Conservation (phyloP, 2,113 vertebrate genomes). For the Microtus pennsylvanicus region DNA sequence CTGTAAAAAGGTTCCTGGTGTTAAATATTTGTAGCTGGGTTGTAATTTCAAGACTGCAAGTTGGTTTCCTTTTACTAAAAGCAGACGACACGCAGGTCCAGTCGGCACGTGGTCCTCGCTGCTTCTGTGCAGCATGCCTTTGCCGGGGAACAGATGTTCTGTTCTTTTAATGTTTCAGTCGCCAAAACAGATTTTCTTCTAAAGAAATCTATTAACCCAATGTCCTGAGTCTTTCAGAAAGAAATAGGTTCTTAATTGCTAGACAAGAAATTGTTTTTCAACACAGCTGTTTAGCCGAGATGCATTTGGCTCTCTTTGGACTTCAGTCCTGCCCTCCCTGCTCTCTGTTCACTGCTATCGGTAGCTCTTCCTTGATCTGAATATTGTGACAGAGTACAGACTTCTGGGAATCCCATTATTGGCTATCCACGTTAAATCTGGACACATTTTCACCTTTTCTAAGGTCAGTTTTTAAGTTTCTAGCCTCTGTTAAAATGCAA, state of each 20-base stretch:
- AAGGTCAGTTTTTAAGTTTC: conserved; percentile 12
- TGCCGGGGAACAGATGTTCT: conserved; percentile 87
- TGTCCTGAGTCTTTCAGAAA: conserved; percentile 84
- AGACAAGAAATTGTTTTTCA: conserved; percentile 83
- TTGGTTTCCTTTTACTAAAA: conserved; percentile 86
- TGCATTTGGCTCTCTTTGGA: conserved; percentile 33
- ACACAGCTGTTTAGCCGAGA: conserved; percentile 80
- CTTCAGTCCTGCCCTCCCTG: not conserved
- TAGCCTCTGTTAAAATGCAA: not conserved
- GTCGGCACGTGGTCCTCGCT: conserved; percentile 83
- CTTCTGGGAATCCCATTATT: conserved; percentile 40
- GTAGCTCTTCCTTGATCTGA: conserved; percentile 48
- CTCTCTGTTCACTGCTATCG: not conserved
- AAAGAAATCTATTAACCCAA: conserved; percentile 87
- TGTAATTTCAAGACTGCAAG: conserved; percentile 74
- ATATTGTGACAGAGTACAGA: conserved; percentile 7
- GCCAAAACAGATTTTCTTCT: conserved; percentile 87
- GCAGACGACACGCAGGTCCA: conserved; percentile 84
- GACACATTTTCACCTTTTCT: not conserved
- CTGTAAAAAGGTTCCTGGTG: conserved; percentile 43
- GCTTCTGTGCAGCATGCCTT: conserved; percentile 87
- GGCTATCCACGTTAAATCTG: not conserved
- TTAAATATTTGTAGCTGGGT: conserved; percentile 53
- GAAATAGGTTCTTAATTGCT: conserved; percentile 86
- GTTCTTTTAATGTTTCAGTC: conserved; percentile 84